These are phyloP conservation scores for Oncorhynchus clarkii DNA, from an alignment of 2,113 vertebrate species.

Conservation along the genomic window DNA sequence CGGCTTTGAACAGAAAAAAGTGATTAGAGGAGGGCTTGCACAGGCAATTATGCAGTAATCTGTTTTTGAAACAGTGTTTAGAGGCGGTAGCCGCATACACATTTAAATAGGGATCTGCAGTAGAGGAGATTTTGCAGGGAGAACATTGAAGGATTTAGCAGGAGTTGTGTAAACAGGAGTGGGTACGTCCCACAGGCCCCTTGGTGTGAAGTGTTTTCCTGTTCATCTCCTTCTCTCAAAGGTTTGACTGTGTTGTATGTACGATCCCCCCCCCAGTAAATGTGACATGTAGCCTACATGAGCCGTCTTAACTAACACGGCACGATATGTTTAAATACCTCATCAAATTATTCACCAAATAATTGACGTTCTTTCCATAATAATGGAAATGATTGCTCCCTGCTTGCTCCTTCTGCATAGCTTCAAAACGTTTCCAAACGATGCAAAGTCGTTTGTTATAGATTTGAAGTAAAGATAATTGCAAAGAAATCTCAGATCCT, in stretches of 20 bases:
- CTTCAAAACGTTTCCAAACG: not conserved
- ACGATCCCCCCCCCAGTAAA: not conserved
- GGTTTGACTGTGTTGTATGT: not conserved
- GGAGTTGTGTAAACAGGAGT: constrained; percentile 32
- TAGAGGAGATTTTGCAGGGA: constrained; percentile 1
- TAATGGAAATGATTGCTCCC: not conserved
- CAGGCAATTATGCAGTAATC: constrained; percentile 53
- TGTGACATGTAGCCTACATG: not conserved
- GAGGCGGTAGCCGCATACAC: constrained; percentile 31
- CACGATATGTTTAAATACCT: not conserved
- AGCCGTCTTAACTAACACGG: not conserved
- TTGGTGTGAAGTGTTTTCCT: not conserved
- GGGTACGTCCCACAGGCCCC: not conserved
- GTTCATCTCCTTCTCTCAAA: not conserved
- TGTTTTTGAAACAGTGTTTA: constrained; percentile 54
- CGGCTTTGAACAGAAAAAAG: constrained; percentile 45
- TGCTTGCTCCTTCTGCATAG: not conserved
- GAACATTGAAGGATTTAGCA: constrained; percentile 36
- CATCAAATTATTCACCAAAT: not conserved
- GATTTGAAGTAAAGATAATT: constrained; percentile 19
- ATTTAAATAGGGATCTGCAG: constrained; percentile 23
- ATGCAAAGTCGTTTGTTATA: constrained; percentile 1
- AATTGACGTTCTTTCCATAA: not conserved
- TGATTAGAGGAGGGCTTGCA: constrained; percentile 47
- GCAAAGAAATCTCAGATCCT: constrained; percentile 16